These are phyloP conservation scores for Tachina fera DNA, from an alignment of 2,888 invertebrate species.

Conservation along the genomic window DNA sequence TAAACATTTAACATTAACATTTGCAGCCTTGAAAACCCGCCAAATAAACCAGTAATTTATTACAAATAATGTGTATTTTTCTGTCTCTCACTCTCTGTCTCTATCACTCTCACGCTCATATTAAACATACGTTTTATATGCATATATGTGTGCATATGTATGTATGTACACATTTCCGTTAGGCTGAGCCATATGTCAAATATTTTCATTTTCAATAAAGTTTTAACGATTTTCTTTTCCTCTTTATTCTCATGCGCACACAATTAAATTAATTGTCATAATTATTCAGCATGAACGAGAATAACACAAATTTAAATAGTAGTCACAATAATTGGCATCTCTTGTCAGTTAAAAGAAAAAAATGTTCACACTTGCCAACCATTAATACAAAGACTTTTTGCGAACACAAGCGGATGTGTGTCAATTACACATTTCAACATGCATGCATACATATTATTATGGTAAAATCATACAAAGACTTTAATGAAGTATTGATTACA, in stretches of 20 bases:
- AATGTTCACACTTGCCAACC: not conserved
- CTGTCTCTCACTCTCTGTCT: not conserved
- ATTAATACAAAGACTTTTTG: conserved; percentile 9
- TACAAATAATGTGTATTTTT: not conserved
- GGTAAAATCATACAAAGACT: not conserved
- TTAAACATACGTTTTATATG: not conserved
- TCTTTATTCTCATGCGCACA: not conserved
- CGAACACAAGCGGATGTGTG: not conserved
- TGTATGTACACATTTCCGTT: not conserved
- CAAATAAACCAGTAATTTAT: conserved; percentile 7
- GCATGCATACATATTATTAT: not conserved
- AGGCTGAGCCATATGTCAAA: not conserved
- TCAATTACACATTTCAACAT: no score
- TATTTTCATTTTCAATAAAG: not conserved
- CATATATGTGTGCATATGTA: not conserved
- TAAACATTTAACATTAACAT: conserved; percentile 5
- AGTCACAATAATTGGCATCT: conserved; percentile 21
- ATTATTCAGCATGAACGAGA: conserved; percentile 16
- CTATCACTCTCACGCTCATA: not conserved
- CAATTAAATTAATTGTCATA: conserved; percentile 38
- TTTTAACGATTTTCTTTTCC: not conserved
- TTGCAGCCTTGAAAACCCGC: not conserved
- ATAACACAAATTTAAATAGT: conserved; percentile 8
- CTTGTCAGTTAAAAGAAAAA: not conserved
- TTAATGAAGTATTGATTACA: not conserved